Evolutionary conservation across 1,140 invertebrate genomes (phyloP).

Genomic region (Orchestia grillus): DNA sequence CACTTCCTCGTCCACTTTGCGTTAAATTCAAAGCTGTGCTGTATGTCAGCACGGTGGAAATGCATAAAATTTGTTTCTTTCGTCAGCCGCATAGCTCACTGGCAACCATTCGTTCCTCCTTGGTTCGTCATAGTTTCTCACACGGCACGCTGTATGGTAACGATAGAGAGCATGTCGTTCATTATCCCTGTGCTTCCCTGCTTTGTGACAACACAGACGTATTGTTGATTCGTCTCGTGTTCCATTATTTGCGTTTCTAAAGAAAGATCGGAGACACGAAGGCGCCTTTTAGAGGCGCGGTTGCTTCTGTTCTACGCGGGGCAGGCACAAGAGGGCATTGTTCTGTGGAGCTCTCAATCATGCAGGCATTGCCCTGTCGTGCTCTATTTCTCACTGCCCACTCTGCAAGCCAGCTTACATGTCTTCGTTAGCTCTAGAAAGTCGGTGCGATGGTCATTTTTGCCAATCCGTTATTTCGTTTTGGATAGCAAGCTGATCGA

Average conservation of each 20-base stretch:
- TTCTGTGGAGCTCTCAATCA: background rate
- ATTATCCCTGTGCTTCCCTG: background rate
- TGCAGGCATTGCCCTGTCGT: background rate
- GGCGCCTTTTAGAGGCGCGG: background rate
- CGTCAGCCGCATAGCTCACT: too few species aligned
- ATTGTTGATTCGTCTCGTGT: background rate
- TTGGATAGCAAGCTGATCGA: background rate
- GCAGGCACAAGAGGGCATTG: background rate
- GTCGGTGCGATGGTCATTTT: background rate
- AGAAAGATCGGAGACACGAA: background rate
- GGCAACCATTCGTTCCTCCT: background rate
- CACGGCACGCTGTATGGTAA: background rate
- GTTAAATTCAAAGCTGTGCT: too few species aligned
- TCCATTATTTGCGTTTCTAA: background rate
- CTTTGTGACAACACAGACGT: background rate
- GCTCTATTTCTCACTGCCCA: background rate
- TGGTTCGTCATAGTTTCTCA: background rate
- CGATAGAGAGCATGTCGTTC: background rate
- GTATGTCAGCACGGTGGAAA: too few species aligned
- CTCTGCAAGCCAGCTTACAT: background rate
- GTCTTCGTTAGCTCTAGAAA: background rate
- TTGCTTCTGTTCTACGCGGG: background rate
- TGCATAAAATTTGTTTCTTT: too few species aligned
- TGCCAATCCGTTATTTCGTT: background rate
- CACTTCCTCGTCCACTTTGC: background rate